Base-by-base conservation (phyloP, 1,140 invertebrate genomes). In the Chironomus tepperi region DNA sequence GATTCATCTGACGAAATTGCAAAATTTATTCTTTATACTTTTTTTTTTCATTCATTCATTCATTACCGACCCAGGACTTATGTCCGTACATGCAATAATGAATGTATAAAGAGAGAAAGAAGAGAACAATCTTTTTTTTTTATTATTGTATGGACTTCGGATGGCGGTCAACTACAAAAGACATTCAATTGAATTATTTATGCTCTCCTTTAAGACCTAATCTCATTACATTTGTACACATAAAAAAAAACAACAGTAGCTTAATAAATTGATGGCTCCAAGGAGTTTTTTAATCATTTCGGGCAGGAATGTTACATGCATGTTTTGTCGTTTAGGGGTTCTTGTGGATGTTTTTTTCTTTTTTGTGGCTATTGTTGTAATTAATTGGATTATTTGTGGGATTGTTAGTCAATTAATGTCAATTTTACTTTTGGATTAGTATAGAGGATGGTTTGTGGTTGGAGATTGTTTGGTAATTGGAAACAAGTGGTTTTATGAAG, bases 181-280 rank as follows among this genome's bases (percentile, higher is more conserved):
- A 57, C 47, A 57, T 57, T 57, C 8, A 57, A 57, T 57, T 57
- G 47, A 57, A 57, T 57, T 57, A 57, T 57, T 57, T 57, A 57
- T 57, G 3, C 47, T 57, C 47, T 57, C 47, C 47, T 57, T 57
- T n/a, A 57, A 57, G 47, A 57, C 47, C 47, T 57, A 57, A 57
- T 57, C 47, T 57, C 47, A 57, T 57, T 57, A 57, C 47, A n/a
- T 57, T 57, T 12, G n/a, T n/a, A 57, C 47, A 15, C 47, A 57
- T 57, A n/a, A n/a, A 57, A 57, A 57, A n/a, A n/a, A n/a, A n/a
- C n/a, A n/a, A 57, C 12, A 57, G 47, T 15, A 57, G 47, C 24
- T 34, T 5, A 34, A 34, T 57, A 57, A 57, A 57, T 57, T 57
- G 47, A 57, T 57, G 47, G 47, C 47, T 57, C 12, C 47, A 57